Evolutionary conservation across 35 echinoderm and acorn worm species (phyloP).

Genomic region (Eucidaris tribuloides): DNA sequence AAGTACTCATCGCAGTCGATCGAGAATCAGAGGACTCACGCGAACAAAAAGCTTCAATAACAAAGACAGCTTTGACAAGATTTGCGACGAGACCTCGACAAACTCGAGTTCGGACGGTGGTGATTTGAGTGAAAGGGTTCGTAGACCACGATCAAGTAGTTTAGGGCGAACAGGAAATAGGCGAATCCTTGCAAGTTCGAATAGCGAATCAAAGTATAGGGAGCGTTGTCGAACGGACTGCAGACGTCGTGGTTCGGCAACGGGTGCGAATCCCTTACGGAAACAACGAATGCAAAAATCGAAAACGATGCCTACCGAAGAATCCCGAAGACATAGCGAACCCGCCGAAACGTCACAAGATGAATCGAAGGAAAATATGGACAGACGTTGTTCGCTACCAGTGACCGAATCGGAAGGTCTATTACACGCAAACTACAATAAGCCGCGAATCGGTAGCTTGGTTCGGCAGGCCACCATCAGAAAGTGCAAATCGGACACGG

Average conservation of each 20-base stretch:
- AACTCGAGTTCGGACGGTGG: conserved; percentile 14
- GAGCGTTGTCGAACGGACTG: neutral
- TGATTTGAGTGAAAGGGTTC: too few relatives aligned
- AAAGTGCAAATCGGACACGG: too few relatives aligned
- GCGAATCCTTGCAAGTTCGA: too few relatives aligned
- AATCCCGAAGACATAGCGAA: conserved; percentile 8
- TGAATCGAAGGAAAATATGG: neutral
- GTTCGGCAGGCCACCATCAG: conserved; percentile 4
- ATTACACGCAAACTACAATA: neutral
- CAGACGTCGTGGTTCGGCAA: neutral
- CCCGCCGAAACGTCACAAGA: neutral
- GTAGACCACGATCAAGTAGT: too few relatives aligned
- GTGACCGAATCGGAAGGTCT: neutral
- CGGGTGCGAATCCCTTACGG: neutral
- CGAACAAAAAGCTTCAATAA: neutral
- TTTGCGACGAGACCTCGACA: neutral
- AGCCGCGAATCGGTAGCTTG: neutral
- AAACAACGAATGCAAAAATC: neutral
- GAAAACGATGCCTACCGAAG: neutral
- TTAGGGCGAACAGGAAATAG: too few relatives aligned
- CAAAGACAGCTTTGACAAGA: neutral
- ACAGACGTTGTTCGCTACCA: neutral
- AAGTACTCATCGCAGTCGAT: neutral
- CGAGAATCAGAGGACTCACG: neutral
- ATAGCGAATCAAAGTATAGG: conserved; percentile 9